Evolutionary conservation across 2,888 invertebrate genomes (phyloP).

Genomic region (Nephrotoma guestfalica): DNA sequence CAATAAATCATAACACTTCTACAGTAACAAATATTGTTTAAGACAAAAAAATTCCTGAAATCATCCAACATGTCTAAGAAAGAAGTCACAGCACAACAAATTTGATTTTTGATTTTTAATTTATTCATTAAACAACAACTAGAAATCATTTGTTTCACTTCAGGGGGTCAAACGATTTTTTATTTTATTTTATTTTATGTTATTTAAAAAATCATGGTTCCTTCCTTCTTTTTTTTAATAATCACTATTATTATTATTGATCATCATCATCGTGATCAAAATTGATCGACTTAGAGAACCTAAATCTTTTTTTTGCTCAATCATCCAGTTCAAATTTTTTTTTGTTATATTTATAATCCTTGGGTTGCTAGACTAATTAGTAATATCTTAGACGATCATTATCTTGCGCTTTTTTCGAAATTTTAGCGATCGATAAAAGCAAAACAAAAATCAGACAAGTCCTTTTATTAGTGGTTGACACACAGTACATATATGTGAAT

Average conservation of each 20-base stretch:
- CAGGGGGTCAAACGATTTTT: conserved; percentile 7
- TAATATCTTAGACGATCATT: not conserved
- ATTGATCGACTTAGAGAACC: not conserved
- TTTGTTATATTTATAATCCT: not conserved
- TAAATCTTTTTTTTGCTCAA: not conserved
- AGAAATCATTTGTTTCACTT: conserved; percentile 10
- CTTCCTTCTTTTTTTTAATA: not conserved
- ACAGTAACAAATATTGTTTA: not conserved
- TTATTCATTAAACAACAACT: not conserved
- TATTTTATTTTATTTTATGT: conserved; percentile 1
- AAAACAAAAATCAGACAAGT: not conserved
- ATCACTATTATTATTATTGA: not conserved
- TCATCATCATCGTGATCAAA: not conserved
- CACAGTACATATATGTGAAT: not conserved
- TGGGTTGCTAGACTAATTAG: not conserved
- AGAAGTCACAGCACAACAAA: not conserved
- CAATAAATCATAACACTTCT: not conserved
- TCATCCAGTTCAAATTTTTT: not conserved
- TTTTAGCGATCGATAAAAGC: not conserved
- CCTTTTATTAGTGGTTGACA: not conserved
- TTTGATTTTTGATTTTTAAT: not conserved
- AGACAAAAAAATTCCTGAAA: not conserved
- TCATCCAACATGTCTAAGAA: not conserved
- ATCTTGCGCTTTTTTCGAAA: not conserved
- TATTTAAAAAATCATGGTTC: not conserved